phyloP scores from a whole-genome alignment of 2,113 vertebrate genomes.

The Camelus bactrianus region DNA sequence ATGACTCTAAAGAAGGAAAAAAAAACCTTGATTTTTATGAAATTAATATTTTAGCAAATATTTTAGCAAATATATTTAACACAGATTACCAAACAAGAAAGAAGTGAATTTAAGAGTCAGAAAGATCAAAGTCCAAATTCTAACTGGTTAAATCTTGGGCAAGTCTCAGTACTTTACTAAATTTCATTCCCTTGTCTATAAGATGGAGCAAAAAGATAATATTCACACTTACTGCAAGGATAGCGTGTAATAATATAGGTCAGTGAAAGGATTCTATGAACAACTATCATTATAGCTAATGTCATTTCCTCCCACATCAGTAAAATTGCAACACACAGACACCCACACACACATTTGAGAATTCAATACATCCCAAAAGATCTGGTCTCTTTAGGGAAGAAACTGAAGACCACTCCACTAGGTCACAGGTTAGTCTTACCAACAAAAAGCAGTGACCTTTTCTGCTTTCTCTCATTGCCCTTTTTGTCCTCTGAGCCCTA shows the following conservation, averaged over 20 bases:
- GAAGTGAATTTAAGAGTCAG: neutral
- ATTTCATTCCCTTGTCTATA: neutral
- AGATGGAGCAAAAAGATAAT: neutral
- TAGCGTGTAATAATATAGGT: neutral
- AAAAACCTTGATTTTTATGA: neutral
- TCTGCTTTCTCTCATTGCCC: neutral
- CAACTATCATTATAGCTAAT: neutral
- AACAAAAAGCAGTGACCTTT: neutral
- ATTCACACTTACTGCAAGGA: neutral
- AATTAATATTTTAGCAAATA: conserved; percentile 50
- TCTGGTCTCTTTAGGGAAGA: neutral
- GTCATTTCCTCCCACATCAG: neutral
- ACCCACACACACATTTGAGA: neutral
- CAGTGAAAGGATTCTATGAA: conserved; percentile 6
- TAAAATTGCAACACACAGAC: neutral
- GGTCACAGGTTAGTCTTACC: neutral
- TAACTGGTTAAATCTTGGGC: conserved; percentile 36
- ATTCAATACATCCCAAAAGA: neutral
- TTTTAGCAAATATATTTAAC: neutral
- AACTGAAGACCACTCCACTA: neutral
- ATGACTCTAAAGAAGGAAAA: neutral
- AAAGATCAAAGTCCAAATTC: neutral
- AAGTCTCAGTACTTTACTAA: neutral
- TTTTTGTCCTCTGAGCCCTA: neutral
- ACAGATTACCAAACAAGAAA: conserved; percentile 5